phyloP scores from a whole-genome alignment of 2,888 invertebrate species.

The Agrilus cyanescens region DNA sequence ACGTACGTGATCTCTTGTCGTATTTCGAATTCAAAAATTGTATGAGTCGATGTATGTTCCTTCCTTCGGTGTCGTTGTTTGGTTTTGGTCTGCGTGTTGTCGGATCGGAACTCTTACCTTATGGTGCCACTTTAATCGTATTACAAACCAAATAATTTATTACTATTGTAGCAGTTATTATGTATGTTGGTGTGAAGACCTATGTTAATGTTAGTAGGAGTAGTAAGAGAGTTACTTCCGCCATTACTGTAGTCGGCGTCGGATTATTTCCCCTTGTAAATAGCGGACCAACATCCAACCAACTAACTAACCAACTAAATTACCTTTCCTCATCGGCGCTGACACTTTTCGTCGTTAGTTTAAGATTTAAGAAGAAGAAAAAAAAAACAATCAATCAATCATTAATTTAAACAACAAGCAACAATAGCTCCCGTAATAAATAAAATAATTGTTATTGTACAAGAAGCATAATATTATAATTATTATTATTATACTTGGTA shows the following conservation, averaged over 20 bases:
- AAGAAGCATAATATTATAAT: conserved; percentile 19
- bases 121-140: conserved; percentile 36
- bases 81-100: conserved; percentile 19
- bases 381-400: too few relatives aligned
- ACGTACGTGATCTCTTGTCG: conserved; percentile 4
- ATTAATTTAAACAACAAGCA: conserved; percentile 33
- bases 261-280: conserved; percentile 25
- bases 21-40: conserved; percentile 3
- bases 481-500: conserved; percentile 19
- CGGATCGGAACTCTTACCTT: conserved; percentile 14
- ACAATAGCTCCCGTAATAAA: too few relatives aligned
- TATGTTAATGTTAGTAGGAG: conserved; percentile 23
- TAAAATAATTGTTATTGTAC: too few relatives aligned
- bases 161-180: conserved; percentile 25
- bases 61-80: too few relatives aligned
- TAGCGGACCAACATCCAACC: conserved; percentile 38
- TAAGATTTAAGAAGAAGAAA: conserved; percentile 41
- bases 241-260: conserved; percentile 28
- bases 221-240: conserved; percentile 32
- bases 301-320: too few relatives aligned
- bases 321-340: conserved; percentile 11
- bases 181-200: conserved; percentile 24
- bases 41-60: too few relatives aligned
- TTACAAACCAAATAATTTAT: conserved; percentile 40
- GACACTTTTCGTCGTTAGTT: conserved; percentile 24